Evolutionary conservation across 2,888 invertebrate species (phyloP).

Genomic region (Melanophora roralis): DNA sequence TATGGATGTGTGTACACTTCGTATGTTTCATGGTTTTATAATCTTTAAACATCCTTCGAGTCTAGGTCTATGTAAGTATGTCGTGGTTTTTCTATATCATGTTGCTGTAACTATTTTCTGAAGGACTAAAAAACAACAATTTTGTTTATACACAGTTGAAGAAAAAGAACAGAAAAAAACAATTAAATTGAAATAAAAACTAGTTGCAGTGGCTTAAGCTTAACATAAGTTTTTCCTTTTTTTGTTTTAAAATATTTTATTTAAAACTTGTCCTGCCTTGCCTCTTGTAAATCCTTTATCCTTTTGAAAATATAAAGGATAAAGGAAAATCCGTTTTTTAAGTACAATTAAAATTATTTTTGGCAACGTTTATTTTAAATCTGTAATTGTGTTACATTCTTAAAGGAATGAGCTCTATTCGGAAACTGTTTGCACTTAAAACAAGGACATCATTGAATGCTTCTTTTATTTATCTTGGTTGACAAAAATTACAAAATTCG

Average conservation of each 20-base stretch:
- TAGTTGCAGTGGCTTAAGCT: background rate
- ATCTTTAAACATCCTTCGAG: constrained; percentile 35
- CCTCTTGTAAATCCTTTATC: background rate
- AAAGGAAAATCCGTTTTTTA: constrained; percentile 32
- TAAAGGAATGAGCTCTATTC: too few species aligned
- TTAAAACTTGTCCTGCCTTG: constrained; percentile 1
- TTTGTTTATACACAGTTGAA: too few species aligned
- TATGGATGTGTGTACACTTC: background rate
- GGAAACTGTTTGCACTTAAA: too few species aligned
- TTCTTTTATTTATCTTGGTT: too few species aligned
- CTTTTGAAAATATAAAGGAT: background rate
- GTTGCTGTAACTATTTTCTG: constrained; percentile 1
- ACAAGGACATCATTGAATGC: too few species aligned
- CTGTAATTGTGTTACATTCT: too few species aligned
- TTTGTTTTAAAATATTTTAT: constrained; percentile 38
- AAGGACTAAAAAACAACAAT: constrained; percentile 13
- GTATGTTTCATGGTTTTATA: constrained; percentile 42
- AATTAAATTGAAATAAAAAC: constrained; percentile 15
- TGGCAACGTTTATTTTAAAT: constrained; percentile 28
- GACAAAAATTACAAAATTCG: too few species aligned
- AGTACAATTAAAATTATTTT: constrained; percentile 32
- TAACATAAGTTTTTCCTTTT: background rate
- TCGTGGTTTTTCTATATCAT: constrained; percentile 42
- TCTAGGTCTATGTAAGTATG: constrained; percentile 45
- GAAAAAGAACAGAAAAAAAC: too few species aligned